Conservation (phyloP, 2,797 vertebrate species). For the Acipenser ruthenus region DNA sequence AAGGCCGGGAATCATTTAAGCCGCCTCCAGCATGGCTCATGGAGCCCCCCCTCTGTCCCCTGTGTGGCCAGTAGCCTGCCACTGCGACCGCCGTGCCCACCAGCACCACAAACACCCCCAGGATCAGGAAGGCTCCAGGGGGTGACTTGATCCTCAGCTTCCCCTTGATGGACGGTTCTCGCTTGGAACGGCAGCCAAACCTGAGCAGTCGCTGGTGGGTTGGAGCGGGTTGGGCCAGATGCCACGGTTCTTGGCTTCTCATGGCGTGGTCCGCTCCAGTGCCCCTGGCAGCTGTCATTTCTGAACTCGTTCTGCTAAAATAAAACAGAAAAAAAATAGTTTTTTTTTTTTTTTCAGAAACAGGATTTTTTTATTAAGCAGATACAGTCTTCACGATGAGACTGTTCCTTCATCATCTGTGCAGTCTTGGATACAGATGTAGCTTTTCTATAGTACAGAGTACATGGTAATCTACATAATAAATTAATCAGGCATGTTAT, state of each 20-base stretch:
- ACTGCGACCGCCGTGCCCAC: conserved; percentile 83
- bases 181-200: conserved; percentile 47
- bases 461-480: too few species aligned
- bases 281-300: conserved; percentile 22
- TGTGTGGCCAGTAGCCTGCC: conserved; percentile 90
- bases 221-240: conserved; percentile 20
- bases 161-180: conserved; percentile 57
- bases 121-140: conserved; percentile 78
- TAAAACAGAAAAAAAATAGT: too few species aligned
- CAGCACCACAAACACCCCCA: conserved; percentile 77
- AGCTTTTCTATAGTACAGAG: too few species aligned
- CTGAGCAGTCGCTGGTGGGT: conserved; percentile 41
- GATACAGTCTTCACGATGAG: too few species aligned
- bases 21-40: conserved; percentile 12
- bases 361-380: too few species aligned
- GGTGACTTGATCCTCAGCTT: conserved; percentile 83
- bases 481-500: too few species aligned
- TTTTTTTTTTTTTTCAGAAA: too few species aligned
- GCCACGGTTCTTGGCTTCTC: conserved; percentile 44
- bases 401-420: too few species aligned
- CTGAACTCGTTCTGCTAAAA: too few species aligned
- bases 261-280: conserved; percentile 35
- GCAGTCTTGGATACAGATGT: too few species aligned
- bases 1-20: conserved; percentile 26
- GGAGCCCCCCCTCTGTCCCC: conserved; percentile 30